A percentile compares a stretch with the other conserved stretches of the same genome.
phyloP scores from a whole-genome alignment of 2,113 vertebrate genomes.

The Natator depressus region DNA sequence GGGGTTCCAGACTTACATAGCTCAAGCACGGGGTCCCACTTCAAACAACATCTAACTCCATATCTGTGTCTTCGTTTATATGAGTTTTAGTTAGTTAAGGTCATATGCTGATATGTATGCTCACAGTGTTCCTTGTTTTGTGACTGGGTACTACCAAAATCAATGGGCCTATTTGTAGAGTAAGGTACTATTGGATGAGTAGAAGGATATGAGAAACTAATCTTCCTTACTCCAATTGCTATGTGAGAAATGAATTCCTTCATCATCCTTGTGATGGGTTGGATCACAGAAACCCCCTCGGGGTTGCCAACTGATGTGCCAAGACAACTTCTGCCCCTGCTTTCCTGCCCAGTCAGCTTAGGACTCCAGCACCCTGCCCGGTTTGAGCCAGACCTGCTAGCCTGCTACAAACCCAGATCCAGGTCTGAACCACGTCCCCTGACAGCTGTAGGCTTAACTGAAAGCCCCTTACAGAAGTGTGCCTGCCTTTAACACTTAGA shows the following conservation, averaged over 20 bases:
- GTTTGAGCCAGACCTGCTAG: too few species aligned
- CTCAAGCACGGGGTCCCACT: rapidly evolving
- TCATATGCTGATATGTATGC: neutral
- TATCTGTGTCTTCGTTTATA: neutral
- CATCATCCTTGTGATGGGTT: neutral
- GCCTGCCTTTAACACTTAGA: too few species aligned
- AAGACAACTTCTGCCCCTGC: too few species aligned
- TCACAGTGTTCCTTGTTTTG: neutral
- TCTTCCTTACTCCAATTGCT: neutral
- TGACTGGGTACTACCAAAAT: neutral
- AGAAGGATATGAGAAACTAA: neutral
- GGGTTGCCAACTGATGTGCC: too few species aligned
- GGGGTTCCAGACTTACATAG: neutral
- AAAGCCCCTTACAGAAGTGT: too few species aligned
- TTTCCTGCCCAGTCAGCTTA: too few species aligned
- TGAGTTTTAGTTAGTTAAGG: neutral
- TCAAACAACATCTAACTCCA: neutral
- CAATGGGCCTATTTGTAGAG: neutral
- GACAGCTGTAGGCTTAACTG: too few species aligned
- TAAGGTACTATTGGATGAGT: rapidly evolving
- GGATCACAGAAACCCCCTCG: too few species aligned
- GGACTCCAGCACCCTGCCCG: too few species aligned
- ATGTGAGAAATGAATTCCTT: neutral
- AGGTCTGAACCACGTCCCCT: too few species aligned
- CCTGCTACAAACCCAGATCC: too few species aligned